Evolutionary conservation across 1,140 invertebrate genomes (phyloP), one percentile per base, ranked within the genome.

Genomic region (Apis laboriosa): DNA sequence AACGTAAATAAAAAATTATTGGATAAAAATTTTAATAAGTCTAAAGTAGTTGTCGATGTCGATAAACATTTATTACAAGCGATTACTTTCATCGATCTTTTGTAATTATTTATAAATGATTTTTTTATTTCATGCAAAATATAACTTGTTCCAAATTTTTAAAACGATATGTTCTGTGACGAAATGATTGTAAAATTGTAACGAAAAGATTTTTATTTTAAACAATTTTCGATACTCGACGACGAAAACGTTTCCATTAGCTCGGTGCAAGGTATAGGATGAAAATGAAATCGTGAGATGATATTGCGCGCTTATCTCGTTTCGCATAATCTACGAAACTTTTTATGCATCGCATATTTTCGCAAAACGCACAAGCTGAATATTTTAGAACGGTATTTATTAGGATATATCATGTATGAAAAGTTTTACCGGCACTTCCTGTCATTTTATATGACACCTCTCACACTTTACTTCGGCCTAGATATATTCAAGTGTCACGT

Each of bases 341-440:
- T 43, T 56, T 55, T 55, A 8, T 75, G 24, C 60, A 19, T 15
- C 3, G n/a, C 51, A 17, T 43, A 64, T 80, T 28, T 66, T 49
- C 71, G 8, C 17, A 58, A 49, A 70, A 53, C 28, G 21, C 51
- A 1, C 58, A 17, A 43, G 15, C 60, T 83, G 76, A 83, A 83
- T 83, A 78, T 83, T 83, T 83, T 55, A 83, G 75, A 17, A 28
- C 17, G 67, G 24, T 78, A 83, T 77, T 78, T 83, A 78, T 83
- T 78, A 70, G 80, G 21, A 78, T 83, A n/a, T 83, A 77, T 60
- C 75, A 63, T 77, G 58, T 77, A 68, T 49, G 76, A 66, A 58
- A 71, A 64, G 60, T 79, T 83, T 83, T 72, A 83, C 34, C 51
- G 51, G 9, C 19, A 58, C 67, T 55, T 71, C 76, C 56, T 64